Conservation (phyloP, 2,797 vertebrate species). For the Steatocranus sp. region DNA sequence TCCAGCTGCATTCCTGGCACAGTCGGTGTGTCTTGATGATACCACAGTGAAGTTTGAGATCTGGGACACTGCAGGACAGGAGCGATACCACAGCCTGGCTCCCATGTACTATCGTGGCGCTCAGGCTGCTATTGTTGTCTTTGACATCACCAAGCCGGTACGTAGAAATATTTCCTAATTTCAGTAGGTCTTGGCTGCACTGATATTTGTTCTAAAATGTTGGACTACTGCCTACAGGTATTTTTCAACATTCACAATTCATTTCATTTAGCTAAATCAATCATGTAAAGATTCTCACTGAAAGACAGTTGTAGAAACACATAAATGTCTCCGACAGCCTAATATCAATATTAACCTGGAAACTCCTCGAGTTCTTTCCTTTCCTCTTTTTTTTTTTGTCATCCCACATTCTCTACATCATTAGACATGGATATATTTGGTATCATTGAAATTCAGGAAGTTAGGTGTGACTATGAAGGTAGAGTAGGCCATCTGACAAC, state of each 20-base stretch:
- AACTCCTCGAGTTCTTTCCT: background rate
- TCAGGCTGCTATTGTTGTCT: constrained; percentile 84
- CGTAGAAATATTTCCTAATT: background rate
- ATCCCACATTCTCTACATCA: background rate
- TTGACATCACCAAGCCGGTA: constrained; percentile 86
- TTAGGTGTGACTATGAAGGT: background rate
- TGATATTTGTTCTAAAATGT: background rate
- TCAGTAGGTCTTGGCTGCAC: background rate
- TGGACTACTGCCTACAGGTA: background rate
- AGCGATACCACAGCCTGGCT: constrained; percentile 85
- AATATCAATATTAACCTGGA: background rate
- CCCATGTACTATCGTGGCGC: constrained; percentile 88
- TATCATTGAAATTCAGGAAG: background rate
- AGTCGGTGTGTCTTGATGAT: constrained; percentile 84
- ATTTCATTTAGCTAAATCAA: background rate
- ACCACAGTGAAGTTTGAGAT: constrained; percentile 88
- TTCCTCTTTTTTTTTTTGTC: background rate
- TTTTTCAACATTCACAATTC: background rate
- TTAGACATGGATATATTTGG: background rate
- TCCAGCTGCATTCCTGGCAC: constrained; percentile 82
- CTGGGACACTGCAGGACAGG: constrained; percentile 86
- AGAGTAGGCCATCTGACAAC: background rate
- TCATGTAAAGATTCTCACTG: background rate
- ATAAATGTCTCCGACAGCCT: background rate
- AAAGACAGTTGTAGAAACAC: background rate